Evolutionary conservation across 2,797 vertebrate species (phyloP).

Genomic region (Synanceia verrucosa): DNA sequence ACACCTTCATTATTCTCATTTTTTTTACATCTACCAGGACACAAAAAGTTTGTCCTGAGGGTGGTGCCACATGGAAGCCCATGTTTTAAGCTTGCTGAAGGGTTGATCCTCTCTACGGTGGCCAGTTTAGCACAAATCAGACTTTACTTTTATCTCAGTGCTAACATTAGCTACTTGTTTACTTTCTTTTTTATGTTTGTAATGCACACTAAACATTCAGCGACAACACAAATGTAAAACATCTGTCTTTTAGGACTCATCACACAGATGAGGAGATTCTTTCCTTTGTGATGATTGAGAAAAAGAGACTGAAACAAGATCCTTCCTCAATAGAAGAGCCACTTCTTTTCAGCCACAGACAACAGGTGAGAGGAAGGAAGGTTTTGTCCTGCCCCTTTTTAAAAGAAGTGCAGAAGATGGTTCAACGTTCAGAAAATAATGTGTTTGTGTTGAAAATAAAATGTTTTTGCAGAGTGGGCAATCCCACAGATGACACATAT

Average conservation of each 20-base stretch:
- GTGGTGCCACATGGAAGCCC: conserved; percentile 1
- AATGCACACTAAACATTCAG: too few species aligned
- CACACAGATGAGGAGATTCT: conserved; percentile 50
- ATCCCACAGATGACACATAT: too few species aligned
- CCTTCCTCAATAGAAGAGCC: conserved; percentile 64
- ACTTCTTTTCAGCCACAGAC: conserved; percentile 67
- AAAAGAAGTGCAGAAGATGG: too few species aligned
- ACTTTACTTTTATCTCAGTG: too few species aligned
- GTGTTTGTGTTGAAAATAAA: too few species aligned
- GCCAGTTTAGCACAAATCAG: background rate
- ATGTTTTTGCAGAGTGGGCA: too few species aligned
- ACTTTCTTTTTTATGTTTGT: too few species aligned
- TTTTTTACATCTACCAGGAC: too few species aligned
- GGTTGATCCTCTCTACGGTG: background rate
- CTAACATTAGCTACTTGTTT: background rate
- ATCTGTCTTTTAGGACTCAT: conserved; percentile 56
- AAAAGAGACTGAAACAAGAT: conserved; percentile 71
- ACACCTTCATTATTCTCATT: too few species aligned
- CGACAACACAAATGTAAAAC: too few species aligned
- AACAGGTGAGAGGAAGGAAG: conserved; percentile 68
- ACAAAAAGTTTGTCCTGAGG: conserved; percentile 13
- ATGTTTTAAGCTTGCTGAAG: background rate
- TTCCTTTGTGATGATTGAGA: conserved; percentile 43
- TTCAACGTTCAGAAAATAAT: too few species aligned
- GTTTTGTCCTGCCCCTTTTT: background rate